Evolutionary conservation across 2,113 vertebrate genomes (phyloP).

Genomic region (Trachemys scripta): DNA sequence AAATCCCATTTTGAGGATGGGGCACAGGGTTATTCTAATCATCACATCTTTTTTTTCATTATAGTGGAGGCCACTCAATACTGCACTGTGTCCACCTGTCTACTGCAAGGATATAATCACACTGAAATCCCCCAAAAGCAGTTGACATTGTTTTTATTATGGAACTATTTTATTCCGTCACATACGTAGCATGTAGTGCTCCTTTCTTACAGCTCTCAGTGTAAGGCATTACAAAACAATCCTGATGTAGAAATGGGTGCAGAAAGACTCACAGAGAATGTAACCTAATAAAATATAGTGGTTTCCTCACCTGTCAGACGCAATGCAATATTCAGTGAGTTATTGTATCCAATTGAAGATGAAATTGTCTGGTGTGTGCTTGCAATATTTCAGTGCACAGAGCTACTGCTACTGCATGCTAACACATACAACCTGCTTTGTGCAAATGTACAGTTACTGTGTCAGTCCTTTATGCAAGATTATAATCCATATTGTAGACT

Average conservation of each 20-base stretch:
- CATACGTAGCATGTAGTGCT: not conserved
- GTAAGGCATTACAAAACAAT: constrained; percentile 20
- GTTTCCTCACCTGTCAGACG: constrained; percentile 42
- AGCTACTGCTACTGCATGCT: not conserved
- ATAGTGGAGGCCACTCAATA: not conserved
- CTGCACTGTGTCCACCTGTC: not conserved
- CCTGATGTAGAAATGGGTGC: not conserved
- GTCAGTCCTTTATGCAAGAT: not conserved
- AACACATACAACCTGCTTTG: constrained; percentile 1
- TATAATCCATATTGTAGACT: not conserved
- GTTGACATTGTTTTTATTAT: not conserved
- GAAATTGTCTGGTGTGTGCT: not conserved
- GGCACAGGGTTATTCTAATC: not conserved
- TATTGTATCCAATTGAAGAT: constrained; percentile 16
- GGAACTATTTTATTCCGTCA: not conserved
- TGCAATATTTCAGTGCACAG: not conserved
- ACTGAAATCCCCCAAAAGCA: not conserved
- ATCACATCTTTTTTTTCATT: not conserved
- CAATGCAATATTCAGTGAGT: constrained; percentile 47
- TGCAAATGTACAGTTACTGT: not conserved
- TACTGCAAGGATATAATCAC: not conserved
- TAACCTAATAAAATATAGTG: constrained; percentile 31
- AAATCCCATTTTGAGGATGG: not conserved
- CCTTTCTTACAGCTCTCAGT: not conserved
- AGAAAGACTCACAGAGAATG: not conserved